phyloP scores from a whole-genome alignment of 2,888 invertebrate species.

The Bugulina stolonifera region DNA sequence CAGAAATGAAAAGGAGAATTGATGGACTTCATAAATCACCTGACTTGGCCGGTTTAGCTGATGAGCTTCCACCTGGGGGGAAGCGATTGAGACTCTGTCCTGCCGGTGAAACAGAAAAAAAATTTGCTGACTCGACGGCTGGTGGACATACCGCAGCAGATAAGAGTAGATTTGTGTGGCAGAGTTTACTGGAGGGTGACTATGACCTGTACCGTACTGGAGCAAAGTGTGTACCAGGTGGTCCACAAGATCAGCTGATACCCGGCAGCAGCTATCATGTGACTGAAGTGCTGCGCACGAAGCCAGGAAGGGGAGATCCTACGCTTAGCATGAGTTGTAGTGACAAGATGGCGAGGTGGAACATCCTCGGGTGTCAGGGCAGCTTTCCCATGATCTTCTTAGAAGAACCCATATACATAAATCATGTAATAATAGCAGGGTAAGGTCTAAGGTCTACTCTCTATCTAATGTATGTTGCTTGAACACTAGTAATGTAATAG shows the following conservation, averaged over 20 bases:
- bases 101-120: not conserved
- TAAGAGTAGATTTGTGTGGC: not conserved
- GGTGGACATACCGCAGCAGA: not conserved
- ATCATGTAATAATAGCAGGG: constrained; percentile 67
- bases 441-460: constrained; percentile 40
- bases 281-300: constrained; percentile 67
- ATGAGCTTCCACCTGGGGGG: not conserved
- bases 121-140: not conserved
- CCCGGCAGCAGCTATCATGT: constrained; percentile 5
- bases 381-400: constrained; percentile 68
- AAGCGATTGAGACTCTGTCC: no score
- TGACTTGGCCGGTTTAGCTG: not conserved
- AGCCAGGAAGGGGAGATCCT: constrained; percentile 82
- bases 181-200: not conserved
- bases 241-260: constrained; percentile 59
- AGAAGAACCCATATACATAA: constrained; percentile 64
- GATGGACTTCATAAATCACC: not conserved
- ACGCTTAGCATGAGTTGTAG: constrained; percentile 87
- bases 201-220: constrained; percentile 69
- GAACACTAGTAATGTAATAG: not conserved
- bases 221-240: constrained; percentile 69
- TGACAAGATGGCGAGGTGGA: constrained; percentile 88
- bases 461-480: not conserved
- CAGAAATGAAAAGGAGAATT: not conserved
- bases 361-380: constrained; percentile 75